Evolutionary conservation across 2,797 vertebrate species (phyloP), one percentile per base, ranked within the genome.

Genomic region (Peromyscus aztecus): DNA sequence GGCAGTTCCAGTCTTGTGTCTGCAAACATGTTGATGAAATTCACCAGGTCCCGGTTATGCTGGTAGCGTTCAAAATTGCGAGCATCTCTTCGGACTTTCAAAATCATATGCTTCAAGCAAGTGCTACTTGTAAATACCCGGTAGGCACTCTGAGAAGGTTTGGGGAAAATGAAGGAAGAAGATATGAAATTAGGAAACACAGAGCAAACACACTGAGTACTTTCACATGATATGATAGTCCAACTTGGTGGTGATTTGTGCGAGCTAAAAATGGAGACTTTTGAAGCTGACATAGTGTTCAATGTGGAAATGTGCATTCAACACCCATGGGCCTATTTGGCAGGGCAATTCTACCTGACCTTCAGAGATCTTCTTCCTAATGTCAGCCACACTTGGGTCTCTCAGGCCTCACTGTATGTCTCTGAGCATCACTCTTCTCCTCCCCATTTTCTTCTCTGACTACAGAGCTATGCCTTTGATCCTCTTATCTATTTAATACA

Each of bases 11-110:
- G 98, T 71, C 99, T 99, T 0, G 99, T 99, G 97, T 99, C 99
- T 65, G 99, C 99, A 52, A 99, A 99, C 99, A 99, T 99, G 97
- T 99, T 99, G 98, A 99, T 99, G 98, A 99, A 99, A 86, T 99
- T 99, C 96, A 99, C 99, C 97, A 99, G 98, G 98, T 99, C 99
- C 8, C 99, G 99, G 98, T 99, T 99, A 95, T 99, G 99, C 94
- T 99, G 99, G 98, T 99, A 99, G 55, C 99, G 99, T 97, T 99
- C 99, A 91, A 99, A 99, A 98, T 99, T 99, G 23, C 99, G 99
- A 37, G 99, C 99, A 4, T 99, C 99, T n/a, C 99, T 99, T 0
- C 99, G 99, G 93, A 99, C 99, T 98, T 99, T 99, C 97, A 99
- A 98, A 97, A 99, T 99, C 99, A 99, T 99, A 98, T 99, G 99